phyloP scores from a whole-genome alignment of 2,888 invertebrate genomes.

The Sinohyriopsis cumingii region DNA sequence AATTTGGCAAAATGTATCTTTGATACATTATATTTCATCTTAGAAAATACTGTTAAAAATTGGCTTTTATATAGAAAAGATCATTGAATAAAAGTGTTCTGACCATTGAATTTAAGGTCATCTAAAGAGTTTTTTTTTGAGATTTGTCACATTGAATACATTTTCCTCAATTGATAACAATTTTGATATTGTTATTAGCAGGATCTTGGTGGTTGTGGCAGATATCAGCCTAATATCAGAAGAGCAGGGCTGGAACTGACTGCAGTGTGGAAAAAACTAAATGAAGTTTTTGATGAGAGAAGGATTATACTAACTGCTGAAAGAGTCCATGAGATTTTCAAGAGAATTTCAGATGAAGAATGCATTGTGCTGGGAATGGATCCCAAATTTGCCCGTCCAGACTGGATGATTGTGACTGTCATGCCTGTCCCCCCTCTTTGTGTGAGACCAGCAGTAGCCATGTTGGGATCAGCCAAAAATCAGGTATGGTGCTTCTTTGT shows the following conservation, averaged over 20 bases:
- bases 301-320: slow-evolving; percentile 96
- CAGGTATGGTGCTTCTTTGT: slow-evolving; percentile 70
- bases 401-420: slow-evolving; percentile 99
- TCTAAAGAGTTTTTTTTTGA: too few species aligned
- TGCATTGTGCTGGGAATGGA: slow-evolving; percentile 96
- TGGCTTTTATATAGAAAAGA: too few species aligned
- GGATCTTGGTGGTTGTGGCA: slow-evolving; percentile 96
- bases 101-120: too few species aligned
- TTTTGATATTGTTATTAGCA: slow-evolving; percentile 44
- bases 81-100: too few species aligned
- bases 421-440: slow-evolving; percentile 96
- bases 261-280: slow-evolving; percentile 98
- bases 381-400: slow-evolving; percentile 93
- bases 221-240: slow-evolving; percentile 95
- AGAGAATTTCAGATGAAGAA: slow-evolving; percentile 88
- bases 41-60: too few species aligned
- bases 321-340: slow-evolving; percentile 96
- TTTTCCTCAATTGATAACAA: too few species aligned
- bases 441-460: slow-evolving; percentile 97
- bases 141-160: too few species aligned
- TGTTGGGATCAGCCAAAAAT: slow-evolving; percentile 98
- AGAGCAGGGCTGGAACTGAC: slow-evolving; percentile 92
- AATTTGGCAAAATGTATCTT: too few species aligned
- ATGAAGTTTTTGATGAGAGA: slow-evolving; percentile 97
- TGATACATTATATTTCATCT: too few species aligned